Evolutionary conservation across 2,113 vertebrate species (phyloP).

Genomic region (Scatophagus argus): DNA sequence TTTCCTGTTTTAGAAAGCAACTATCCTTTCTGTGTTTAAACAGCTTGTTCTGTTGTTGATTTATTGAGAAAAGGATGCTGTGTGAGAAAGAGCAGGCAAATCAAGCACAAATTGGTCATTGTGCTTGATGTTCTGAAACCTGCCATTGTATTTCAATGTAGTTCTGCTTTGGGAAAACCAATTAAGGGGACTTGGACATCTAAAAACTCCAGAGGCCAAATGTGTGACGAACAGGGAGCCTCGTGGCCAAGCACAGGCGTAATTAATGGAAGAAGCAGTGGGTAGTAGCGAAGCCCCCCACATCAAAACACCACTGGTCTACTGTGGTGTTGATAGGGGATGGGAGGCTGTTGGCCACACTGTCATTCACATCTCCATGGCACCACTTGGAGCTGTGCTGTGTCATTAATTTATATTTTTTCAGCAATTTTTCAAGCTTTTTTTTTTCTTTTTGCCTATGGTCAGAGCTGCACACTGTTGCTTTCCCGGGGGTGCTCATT

Average conservation of each 20-base stretch:
- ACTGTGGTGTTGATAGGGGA: slow-evolving; percentile 37
- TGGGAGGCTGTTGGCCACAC: slow-evolving; percentile 12
- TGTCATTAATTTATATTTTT: slow-evolving; percentile 67
- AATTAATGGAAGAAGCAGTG: slow-evolving; percentile 64
- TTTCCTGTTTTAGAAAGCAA: slow-evolving; percentile 43
- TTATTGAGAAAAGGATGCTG: slow-evolving; percentile 42
- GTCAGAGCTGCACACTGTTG: slow-evolving; percentile 7
- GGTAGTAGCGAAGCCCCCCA: slow-evolving; percentile 31
- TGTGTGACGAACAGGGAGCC: slow-evolving; percentile 38
- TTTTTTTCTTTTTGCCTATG: slow-evolving; percentile 25
- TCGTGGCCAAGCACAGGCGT: slow-evolving; percentile 42
- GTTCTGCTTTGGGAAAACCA: slow-evolving; percentile 63
- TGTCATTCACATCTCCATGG: slow-evolving; percentile 40
- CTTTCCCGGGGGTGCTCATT: slow-evolving; percentile 62
- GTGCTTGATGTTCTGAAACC: slow-evolving; percentile 70
- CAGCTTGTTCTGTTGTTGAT: slow-evolving; percentile 47
- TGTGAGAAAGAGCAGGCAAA: slow-evolving; percentile 58
- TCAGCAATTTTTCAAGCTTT: slow-evolving; percentile 20
- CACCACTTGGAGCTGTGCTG: slow-evolving; percentile 35
- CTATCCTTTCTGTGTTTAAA: slow-evolving; percentile 24
- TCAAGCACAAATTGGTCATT: slow-evolving; percentile 73
- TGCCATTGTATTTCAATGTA: slow-evolving; percentile 52
- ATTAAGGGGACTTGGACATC: slow-evolving; percentile 72
- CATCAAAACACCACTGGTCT: slow-evolving; percentile 46
- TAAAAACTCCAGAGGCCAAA: slow-evolving; percentile 58